Evolutionary conservation across 2,888 invertebrate species (phyloP).

Genomic region (Digitonthophagus gazella): DNA sequence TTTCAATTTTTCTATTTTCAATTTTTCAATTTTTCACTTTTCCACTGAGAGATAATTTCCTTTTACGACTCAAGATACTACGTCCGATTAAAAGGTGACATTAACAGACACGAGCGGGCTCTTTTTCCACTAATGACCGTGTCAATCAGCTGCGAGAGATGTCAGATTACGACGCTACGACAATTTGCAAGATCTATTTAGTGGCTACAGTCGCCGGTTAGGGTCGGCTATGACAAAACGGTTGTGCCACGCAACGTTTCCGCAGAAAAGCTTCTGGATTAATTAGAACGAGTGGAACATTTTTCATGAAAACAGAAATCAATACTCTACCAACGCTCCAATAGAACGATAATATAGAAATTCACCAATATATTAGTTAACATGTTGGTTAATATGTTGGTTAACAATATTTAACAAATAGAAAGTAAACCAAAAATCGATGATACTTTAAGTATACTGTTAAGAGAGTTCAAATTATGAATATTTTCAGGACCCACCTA

Average conservation of each 20-base stretch:
- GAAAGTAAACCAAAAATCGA: no score
- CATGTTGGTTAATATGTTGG: no score
- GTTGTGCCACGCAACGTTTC: background rate
- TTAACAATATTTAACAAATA: no score
- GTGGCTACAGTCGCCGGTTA: slow-evolving; percentile 4
- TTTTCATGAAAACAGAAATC: background rate
- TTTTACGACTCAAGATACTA: background rate
- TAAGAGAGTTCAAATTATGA: no score
- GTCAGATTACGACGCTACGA: slow-evolving; percentile 23
- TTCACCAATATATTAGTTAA: no score
- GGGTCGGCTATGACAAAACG: slow-evolving; percentile 14
- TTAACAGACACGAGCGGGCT: slow-evolving; percentile 30
- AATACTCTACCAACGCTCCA: background rate
- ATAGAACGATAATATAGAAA: background rate
- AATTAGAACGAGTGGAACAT: background rate
- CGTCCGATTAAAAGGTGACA: slow-evolving; percentile 30
- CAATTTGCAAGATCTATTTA: slow-evolving; percentile 25
- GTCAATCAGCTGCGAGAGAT: slow-evolving; percentile 31
- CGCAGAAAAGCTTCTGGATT: background rate
- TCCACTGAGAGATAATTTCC: background rate
- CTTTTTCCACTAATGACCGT: slow-evolving; percentile 35
- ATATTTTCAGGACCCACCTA: no score
- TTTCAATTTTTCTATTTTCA: no score
- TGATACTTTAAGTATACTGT: no score
- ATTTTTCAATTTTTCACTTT: background rate